Evolutionary conservation across 2,113 vertebrate genomes (phyloP).

Genomic region (western clawed frog (Xenopus tropicalis)): DNA sequence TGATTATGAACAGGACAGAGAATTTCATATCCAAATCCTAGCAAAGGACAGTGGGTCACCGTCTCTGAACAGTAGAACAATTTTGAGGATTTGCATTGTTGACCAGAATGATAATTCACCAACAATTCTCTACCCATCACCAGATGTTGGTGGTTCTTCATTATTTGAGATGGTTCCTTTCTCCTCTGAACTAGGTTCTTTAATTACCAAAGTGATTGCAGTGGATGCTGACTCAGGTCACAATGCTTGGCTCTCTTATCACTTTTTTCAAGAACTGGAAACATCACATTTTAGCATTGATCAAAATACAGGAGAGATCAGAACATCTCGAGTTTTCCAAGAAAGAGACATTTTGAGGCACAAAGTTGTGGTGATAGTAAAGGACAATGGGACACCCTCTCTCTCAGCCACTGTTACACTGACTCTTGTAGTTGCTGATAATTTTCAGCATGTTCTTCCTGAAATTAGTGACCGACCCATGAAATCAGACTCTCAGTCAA

Average conservation of each 20-base stretch:
- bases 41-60: neutral
- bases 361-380: slow-evolving; percentile 53
- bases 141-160: slow-evolving; percentile 49
- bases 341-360: slow-evolving; percentile 53
- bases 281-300: slow-evolving; percentile 40
- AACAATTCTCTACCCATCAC: slow-evolving; percentile 58
- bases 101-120: slow-evolving; percentile 65
- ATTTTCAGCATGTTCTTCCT: slow-evolving; percentile 38
- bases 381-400: slow-evolving; percentile 59
- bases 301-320: slow-evolving; percentile 55
- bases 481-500: slow-evolving; percentile 1
- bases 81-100: slow-evolving; percentile 43
- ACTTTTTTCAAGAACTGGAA: slow-evolving; percentile 27
- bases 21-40: too few species aligned
- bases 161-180: slow-evolving; percentile 49
- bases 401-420: slow-evolving; percentile 60
- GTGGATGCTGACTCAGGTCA: slow-evolving; percentile 84
- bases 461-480: neutral
- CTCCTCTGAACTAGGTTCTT: slow-evolving; percentile 46
- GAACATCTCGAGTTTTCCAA: slow-evolving; percentile 54
- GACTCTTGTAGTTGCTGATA: slow-evolving; percentile 67
- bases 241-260: slow-evolving; percentile 54
- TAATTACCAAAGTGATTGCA: slow-evolving; percentile 80
- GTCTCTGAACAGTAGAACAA: slow-evolving; percentile 56
- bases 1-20: too few species aligned